Percentiles rank a stretch among this genome's conserved stretches.
These are phyloP conservation scores for Hirudo medicinalis DNA, from an alignment of 1,140 invertebrate genomes.

Conservation along the genomic window DNA sequence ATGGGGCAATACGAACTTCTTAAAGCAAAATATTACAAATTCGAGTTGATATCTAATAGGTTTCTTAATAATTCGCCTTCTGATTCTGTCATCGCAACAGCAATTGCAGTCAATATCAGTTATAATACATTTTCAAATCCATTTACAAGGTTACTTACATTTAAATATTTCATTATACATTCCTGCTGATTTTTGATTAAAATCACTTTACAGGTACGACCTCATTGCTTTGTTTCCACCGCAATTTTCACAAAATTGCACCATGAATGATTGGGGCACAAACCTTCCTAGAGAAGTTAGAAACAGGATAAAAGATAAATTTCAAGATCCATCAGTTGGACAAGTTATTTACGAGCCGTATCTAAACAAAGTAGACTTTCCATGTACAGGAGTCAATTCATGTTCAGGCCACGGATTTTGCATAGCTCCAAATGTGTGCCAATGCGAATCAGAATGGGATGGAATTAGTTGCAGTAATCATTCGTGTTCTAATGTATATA, in stretches of 20 bases:
- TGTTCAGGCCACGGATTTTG: constrained; percentile 20
- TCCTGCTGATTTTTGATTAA: not conserved
- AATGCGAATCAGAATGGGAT: constrained; percentile 18
- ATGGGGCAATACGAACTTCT: not conserved
- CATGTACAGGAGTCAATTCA: constrained; percentile 1
- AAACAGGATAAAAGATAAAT: not conserved
- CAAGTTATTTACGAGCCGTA: not conserved
- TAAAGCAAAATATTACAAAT: not conserved
- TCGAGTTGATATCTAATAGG: not conserved
- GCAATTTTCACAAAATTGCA: not conserved
- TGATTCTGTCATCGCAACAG: not conserved
- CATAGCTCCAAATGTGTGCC: constrained; percentile 13
- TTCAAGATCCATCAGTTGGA: not conserved
- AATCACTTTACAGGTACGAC: not conserved
- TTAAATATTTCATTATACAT: too few relatives aligned
- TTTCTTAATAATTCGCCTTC: not conserved
- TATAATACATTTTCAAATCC: constrained; percentile 1
- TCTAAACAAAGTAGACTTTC: not conserved
- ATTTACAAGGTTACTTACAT: not conserved
- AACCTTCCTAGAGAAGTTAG: not conserved
- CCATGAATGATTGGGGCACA: constrained; percentile 12
- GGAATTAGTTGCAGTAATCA: constrained; percentile 11
- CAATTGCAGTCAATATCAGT: not conserved
- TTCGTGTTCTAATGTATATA: constrained; percentile 12
- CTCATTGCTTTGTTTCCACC: not conserved